Evolutionary conservation across 2,888 invertebrate genomes (phyloP).

Genomic region (Napeogenes inachia): DNA sequence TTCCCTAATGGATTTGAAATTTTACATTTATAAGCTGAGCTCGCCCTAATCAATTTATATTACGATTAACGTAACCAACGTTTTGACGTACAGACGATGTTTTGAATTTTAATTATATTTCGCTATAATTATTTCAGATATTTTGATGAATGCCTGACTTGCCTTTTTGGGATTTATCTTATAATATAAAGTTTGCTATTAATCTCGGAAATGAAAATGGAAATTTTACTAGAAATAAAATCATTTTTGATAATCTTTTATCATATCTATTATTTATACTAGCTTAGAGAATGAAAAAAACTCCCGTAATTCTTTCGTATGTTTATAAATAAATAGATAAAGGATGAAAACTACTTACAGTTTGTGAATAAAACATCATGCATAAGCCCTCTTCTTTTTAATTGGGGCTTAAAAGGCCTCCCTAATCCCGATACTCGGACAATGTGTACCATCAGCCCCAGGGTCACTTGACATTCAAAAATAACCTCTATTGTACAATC

Average conservation of each 20-base stretch:
- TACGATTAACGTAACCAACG: slow-evolving; percentile 36
- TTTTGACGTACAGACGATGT: slow-evolving; percentile 28
- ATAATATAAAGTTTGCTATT: too few relatives aligned
- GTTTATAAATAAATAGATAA: slow-evolving; percentile 10
- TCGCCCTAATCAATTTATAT: slow-evolving; percentile 55
- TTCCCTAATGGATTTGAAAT: slow-evolving; percentile 70
- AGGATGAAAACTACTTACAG: slow-evolving; percentile 27
- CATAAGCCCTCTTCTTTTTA: slow-evolving; percentile 37
- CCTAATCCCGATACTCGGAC: slow-evolving; percentile 33
- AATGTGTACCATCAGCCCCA: slow-evolving; percentile 14
- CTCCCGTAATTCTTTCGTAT: background rate
- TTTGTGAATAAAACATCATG: slow-evolving; percentile 33
- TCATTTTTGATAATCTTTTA: too few relatives aligned
- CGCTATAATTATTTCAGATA: background rate
- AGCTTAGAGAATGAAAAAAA: background rate
- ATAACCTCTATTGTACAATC: slow-evolving; percentile 8
- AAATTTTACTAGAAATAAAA: too few relatives aligned
- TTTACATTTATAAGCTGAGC: slow-evolving; percentile 61
- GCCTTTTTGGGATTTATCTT: background rate
- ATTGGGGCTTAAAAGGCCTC: slow-evolving; percentile 38
- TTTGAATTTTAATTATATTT: slow-evolving; percentile 31
- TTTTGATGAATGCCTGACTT: background rate
- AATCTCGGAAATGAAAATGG: too few relatives aligned
- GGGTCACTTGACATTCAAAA: slow-evolving; percentile 8
- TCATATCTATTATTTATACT: too few relatives aligned